Conservation (phyloP, 64 coral and sea anemone genomes). For the Pachyseris speciosa region DNA sequence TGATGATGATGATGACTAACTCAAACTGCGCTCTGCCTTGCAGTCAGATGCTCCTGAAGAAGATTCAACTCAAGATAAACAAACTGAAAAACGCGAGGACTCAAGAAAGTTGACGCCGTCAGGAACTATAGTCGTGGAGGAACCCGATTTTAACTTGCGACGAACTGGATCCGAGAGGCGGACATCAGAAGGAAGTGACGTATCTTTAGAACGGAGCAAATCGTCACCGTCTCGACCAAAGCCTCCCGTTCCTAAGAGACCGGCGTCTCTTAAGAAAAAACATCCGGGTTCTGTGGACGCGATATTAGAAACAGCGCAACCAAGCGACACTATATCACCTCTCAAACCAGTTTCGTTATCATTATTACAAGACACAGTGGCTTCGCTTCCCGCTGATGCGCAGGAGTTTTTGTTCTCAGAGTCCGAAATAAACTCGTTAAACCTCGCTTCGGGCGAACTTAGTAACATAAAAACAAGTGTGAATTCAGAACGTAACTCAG, state of each 20-base stretch:
- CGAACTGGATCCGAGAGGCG: neutral
- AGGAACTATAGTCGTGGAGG: neutral
- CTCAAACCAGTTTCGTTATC: conserved; percentile 56
- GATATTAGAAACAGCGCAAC: neutral
- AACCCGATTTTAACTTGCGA: neutral
- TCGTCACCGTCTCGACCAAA: conserved; percentile 19
- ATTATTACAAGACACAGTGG: conserved; percentile 53
- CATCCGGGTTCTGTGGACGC: neutral
- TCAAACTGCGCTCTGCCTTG: neutral
- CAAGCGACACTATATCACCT: conserved; percentile 22
- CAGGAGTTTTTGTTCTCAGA: conserved; percentile 48
- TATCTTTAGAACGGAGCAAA: neutral
- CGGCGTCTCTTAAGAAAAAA: conserved; percentile 8
- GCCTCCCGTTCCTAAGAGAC: conserved; percentile 24
- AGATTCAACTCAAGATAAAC: neutral
- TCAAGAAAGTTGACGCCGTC: neutral
- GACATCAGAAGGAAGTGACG: neutral
- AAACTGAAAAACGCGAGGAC: neutral
- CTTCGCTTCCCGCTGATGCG: conserved; percentile 41
- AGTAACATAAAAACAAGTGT: neutral
- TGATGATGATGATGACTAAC: too few relatives aligned
- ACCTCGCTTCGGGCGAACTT: neutral
- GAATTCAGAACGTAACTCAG: neutral
- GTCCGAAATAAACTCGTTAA: neutral
- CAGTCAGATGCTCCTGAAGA: neutral